phyloP scores from a whole-genome alignment of 2,888 invertebrate species.

The Eristalis tenax region DNA sequence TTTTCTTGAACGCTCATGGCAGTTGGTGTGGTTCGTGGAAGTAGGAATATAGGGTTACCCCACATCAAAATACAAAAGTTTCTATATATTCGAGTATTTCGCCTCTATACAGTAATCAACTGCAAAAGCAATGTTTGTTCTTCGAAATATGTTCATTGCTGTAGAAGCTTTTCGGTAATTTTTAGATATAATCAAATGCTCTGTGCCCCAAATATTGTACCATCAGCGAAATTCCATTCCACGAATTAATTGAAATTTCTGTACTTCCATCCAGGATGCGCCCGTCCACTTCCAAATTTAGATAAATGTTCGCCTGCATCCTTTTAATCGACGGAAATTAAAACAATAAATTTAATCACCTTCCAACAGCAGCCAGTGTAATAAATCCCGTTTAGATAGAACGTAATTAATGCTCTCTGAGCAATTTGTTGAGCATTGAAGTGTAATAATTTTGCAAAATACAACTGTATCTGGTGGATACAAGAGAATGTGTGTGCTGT shows the following conservation, averaged over 20 bases:
- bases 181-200: background rate
- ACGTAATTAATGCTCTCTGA: constrained; percentile 51
- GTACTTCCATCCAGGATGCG: constrained; percentile 42
- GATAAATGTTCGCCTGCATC: constrained; percentile 40
- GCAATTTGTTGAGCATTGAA: constrained; percentile 27
- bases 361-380: constrained; percentile 30
- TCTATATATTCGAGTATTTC: too few relatives aligned
- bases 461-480: background rate
- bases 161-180: background rate
- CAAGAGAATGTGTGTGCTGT: background rate
- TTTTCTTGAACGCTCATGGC: too few relatives aligned
- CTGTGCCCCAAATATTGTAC: background rate
- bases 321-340: constrained; percentile 65
- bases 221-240: background rate
- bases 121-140: background rate
- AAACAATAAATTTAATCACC: constrained; percentile 66
- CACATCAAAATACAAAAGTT: too few relatives aligned
- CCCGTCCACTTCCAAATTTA: constrained; percentile 12
- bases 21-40: too few relatives aligned
- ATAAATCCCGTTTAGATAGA: constrained; percentile 58
- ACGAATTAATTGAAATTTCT: background rate
- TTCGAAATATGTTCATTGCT: background rate
- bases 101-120: too few relatives aligned
- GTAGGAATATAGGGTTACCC: too few relatives aligned
- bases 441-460: background rate